These are phyloP conservation scores for Ammospiza caudacuta DNA, from an alignment of 2,113 vertebrate genomes.

Conservation along the genomic window DNA sequence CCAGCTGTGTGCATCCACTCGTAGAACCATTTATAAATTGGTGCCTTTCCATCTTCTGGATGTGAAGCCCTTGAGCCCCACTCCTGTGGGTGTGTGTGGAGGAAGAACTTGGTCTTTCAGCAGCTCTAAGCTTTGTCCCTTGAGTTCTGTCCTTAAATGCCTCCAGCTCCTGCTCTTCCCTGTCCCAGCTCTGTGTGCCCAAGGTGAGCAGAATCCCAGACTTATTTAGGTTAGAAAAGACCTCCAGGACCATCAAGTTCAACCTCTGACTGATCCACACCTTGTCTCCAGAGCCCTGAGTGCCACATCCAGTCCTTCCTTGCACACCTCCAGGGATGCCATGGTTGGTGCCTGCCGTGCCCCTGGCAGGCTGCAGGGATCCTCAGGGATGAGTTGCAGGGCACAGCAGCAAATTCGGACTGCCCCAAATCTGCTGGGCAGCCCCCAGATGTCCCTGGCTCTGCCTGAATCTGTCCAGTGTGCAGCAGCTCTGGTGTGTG, in stretches of 20 bases:
- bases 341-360: not conserved
- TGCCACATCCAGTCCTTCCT: not conserved
- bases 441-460: not conserved
- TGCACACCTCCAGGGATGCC: not conserved
- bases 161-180: not conserved
- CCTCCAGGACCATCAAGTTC: not conserved
- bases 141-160: not conserved
- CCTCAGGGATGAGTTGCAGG: no score
- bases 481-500: fast-evolving
- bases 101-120: not conserved
- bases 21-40: not conserved
- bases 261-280: not conserved
- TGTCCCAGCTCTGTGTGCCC: not conserved
- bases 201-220: not conserved
- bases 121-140: not conserved
- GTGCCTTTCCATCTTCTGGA: not conserved
- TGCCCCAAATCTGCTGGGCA: not conserved
- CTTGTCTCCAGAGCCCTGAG: not conserved
- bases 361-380: not conserved
- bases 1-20: not conserved
- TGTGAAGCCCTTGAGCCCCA: not conserved
- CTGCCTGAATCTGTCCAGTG: fast-evolving
- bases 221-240: not conserved
- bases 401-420: not conserved
- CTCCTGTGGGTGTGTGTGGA: fast-evolving